A percentile compares a stretch with the other conserved stretches of the same genome.
Conservation (phyloP, 2,888 invertebrate genomes). For the Mantis religiosa region DNA sequence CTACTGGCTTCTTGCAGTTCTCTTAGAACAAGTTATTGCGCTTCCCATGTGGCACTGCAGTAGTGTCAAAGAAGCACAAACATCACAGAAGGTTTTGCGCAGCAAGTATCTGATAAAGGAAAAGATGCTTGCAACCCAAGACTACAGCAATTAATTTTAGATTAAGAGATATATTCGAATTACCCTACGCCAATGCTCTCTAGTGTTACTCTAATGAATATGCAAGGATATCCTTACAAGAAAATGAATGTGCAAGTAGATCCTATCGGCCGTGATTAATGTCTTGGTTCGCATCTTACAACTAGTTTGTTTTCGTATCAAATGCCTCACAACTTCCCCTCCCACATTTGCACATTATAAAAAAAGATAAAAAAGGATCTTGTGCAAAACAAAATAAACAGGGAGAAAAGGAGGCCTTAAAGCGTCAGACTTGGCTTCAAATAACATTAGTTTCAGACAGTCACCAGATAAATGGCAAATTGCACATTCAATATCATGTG, state of each 20-base stretch:
- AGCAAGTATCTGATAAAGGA: not conserved
- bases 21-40: not conserved
- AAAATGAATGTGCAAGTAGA: not conserved
- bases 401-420: no score
- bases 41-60: not conserved
- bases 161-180: not conserved
- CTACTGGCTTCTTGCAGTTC: no score
- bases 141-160: not conserved
- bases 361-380: not conserved
- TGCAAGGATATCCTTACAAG: not conserved
- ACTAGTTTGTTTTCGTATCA: not conserved
- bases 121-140: not conserved
- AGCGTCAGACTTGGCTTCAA: no score
- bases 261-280: not conserved
- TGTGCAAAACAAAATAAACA: not conserved
- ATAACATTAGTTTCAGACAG: no score
- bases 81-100: not conserved
- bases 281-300: not conserved
- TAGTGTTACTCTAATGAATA: not conserved
- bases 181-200: not conserved
- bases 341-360: not conserved
- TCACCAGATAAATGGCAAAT: no score
- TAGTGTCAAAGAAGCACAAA: not conserved
- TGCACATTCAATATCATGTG: no score
- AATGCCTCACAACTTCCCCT: not conserved